phyloP scores from a whole-genome alignment of 2,797 vertebrate genomes.

The Hypotaenidia okinawae region DNA sequence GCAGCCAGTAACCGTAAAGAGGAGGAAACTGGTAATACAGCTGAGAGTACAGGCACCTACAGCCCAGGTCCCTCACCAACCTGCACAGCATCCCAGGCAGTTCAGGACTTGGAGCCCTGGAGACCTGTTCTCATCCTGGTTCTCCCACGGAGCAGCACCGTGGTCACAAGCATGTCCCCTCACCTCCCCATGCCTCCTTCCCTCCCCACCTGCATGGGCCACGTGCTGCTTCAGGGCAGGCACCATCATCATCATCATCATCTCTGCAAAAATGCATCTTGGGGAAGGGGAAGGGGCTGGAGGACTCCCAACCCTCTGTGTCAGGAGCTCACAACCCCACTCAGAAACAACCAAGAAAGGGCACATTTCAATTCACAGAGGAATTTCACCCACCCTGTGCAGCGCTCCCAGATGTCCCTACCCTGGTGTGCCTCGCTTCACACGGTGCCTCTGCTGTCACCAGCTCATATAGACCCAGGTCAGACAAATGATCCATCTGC shows the following conservation, averaged over 20 bases:
- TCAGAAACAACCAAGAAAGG: no score
- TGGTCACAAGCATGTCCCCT: fast-evolving
- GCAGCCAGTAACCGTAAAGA: not conserved
- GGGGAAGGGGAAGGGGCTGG: not conserved
- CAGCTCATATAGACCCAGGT: fast-evolving
- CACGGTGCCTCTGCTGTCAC: not conserved
- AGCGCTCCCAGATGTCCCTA: not conserved
- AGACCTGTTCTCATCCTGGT: not conserved
- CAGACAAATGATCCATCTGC: not conserved
- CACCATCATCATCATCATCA: fast-evolving
- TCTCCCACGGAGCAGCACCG: fast-evolving
- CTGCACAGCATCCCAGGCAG: not conserved
- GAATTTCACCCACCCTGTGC: fast-evolving
- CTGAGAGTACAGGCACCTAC: not conserved
- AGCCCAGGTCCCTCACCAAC: not conserved
- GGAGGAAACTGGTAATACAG: not conserved
- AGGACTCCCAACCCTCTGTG: not conserved
- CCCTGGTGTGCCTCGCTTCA: fast-evolving
- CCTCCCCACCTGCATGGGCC: fast-evolving
- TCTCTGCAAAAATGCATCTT: not conserved
- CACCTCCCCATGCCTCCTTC: not conserved
- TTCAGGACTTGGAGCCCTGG: fast-evolving
- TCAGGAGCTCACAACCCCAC: not conserved
- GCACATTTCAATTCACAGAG: fast-evolving
- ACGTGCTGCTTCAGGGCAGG: fast-evolving